Conservation (phyloP, 2,113 vertebrate genomes). For the Monopterus albus region DNA sequence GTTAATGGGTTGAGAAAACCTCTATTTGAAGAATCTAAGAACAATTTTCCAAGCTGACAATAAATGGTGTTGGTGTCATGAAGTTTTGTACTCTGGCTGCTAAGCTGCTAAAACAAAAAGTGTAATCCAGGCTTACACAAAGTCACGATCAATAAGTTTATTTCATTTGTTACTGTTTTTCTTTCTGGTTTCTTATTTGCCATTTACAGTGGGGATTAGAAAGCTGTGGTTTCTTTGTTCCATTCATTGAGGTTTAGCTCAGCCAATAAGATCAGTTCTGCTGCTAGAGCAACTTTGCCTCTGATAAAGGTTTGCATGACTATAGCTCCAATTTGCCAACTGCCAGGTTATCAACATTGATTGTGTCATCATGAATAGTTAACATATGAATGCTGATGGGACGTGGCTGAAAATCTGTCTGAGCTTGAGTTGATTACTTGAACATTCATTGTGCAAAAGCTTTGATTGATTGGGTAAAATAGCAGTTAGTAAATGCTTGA, state of each 20-base stretch:
- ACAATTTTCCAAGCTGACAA: not conserved
- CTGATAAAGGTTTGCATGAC: slow-evolving; percentile 40
- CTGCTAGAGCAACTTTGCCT: slow-evolving; percentile 27
- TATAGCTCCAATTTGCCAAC: slow-evolving; percentile 49
- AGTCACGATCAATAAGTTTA: not conserved
- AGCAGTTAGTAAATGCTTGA: slow-evolving; percentile 49
- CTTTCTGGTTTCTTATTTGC: not conserved
- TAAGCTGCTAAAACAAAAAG: not conserved
- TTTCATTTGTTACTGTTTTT: not conserved
- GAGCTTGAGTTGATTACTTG: slow-evolving; percentile 23
- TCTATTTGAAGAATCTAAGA: not conserved
- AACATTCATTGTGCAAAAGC: slow-evolving; percentile 16
- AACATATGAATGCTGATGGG: slow-evolving; percentile 49
- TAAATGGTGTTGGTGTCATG: not conserved
- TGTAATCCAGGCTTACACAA: not conserved
- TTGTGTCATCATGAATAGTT: slow-evolving; percentile 39
- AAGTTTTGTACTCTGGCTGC: not conserved
- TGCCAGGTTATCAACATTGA: slow-evolving; percentile 41
- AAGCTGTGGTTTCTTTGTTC: slow-evolving; percentile 9
- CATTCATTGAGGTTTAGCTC: slow-evolving; percentile 13
- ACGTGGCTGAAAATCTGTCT: slow-evolving; percentile 29
- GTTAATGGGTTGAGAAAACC: not conserved
- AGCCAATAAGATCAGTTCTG: slow-evolving; percentile 46
- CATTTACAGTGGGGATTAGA: not conserved
- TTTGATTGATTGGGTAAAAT: slow-evolving; percentile 53